Evolutionary conservation across 2,888 invertebrate species (phyloP).

Genomic region (Seira musarum): DNA sequence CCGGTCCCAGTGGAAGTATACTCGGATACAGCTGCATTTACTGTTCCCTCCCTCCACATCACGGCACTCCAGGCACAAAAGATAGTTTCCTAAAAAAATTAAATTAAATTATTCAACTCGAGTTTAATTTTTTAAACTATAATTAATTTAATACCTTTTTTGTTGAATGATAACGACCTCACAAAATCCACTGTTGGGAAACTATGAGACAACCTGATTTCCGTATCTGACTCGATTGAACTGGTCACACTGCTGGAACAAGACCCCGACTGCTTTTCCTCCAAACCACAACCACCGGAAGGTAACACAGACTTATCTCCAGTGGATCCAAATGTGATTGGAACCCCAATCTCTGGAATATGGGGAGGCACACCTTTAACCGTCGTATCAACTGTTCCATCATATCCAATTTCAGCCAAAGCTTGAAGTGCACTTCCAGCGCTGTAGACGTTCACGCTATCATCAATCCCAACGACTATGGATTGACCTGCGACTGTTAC

Average conservation of each 20-base stretch:
- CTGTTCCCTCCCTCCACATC: constrained; percentile 70
- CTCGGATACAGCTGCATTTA: constrained; percentile 76
- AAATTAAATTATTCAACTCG: constrained; percentile 3
- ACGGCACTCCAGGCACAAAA: constrained; percentile 77
- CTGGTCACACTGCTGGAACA: constrained; percentile 52
- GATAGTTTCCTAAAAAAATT: constrained; percentile 77
- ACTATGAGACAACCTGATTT: constrained; percentile 68
- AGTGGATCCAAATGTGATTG: constrained; percentile 28
- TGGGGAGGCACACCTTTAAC: too few species aligned
- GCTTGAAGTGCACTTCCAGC: constrained; percentile 37
- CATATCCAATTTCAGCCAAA: too few species aligned
- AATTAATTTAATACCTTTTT: constrained; percentile 75
- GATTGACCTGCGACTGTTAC: constrained; percentile 78
- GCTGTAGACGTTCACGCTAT: constrained; percentile 75
- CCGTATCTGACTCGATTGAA: constrained; percentile 59
- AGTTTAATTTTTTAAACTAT: constrained; percentile 18
- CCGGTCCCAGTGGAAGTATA: constrained; percentile 84
- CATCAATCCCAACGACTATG: constrained; percentile 77
- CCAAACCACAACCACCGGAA: constrained; percentile 23
- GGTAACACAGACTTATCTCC: constrained; percentile 29
- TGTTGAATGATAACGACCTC: constrained; percentile 79
- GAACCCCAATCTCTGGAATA: constrained; percentile 33
- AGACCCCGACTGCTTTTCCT: constrained; percentile 35
- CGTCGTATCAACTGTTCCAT: too few species aligned
- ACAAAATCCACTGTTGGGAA: constrained; percentile 84